Conservation (phyloP, 2,797 vertebrate genomes). For the Catamblyrhynchus diadema region DNA sequence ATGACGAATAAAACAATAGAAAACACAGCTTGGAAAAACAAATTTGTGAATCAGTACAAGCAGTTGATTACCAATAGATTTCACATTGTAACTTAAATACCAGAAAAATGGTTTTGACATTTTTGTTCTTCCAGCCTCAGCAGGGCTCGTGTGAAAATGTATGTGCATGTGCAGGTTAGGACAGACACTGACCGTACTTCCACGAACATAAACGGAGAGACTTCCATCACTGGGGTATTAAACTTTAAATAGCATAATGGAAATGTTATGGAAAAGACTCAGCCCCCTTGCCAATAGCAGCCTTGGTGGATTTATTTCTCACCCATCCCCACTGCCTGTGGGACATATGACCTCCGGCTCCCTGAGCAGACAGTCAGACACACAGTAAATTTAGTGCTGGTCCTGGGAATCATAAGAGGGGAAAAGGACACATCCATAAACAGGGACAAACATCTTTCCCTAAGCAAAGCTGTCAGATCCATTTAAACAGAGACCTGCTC, state of each 20-base stretch:
- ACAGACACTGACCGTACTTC: not conserved
- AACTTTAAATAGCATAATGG: slow-evolving; percentile 39
- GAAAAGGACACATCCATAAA: slow-evolving; percentile 65
- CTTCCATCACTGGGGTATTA: not conserved
- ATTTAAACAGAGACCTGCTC: slow-evolving; percentile 67
- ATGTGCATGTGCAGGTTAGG: not conserved
- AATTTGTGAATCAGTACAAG: not conserved
- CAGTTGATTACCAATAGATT: not conserved
- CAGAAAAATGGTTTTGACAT: not conserved
- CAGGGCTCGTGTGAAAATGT: not conserved
- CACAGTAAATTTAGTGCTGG: slow-evolving; percentile 64
- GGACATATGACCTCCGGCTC: slow-evolving; percentile 3
- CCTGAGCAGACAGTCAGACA: slow-evolving; percentile 60
- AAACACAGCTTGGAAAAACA: not conserved
- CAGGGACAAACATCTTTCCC: slow-evolving; percentile 71
- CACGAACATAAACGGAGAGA: not conserved
- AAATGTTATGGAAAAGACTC: slow-evolving; percentile 34
- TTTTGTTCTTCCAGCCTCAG: not conserved
- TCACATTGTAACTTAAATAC: not conserved
- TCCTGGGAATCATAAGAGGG: slow-evolving; percentile 66
- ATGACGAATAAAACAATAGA: not conserved
- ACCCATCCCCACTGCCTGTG: slow-evolving; percentile 45
- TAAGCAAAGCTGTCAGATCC: slow-evolving; percentile 69
- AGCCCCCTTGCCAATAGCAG: not conserved
- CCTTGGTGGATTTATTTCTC: slow-evolving; percentile 52